Conservation (phyloP, 2,113 vertebrate species). For the Psephotus haematonotus region DNA sequence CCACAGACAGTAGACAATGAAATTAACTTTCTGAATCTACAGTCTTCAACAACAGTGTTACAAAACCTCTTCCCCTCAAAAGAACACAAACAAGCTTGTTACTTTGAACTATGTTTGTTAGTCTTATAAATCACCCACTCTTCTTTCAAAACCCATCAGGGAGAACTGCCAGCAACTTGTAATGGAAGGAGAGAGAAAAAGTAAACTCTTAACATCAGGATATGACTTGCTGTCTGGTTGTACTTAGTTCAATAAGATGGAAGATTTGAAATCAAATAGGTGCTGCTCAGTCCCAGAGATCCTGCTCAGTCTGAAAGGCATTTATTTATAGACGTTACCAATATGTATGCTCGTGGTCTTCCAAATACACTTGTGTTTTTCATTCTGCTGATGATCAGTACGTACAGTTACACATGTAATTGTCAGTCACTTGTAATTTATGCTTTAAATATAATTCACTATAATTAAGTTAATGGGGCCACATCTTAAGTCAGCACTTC, state of each 20-base stretch:
- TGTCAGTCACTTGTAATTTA: neutral
- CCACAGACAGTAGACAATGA: too few species aligned
- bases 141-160: neutral
- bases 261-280: neutral
- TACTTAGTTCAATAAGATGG: neutral
- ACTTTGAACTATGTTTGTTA: neutral
- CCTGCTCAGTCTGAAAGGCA: neutral
- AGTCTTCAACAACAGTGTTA: neutral
- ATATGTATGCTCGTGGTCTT: neutral
- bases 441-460: neutral
- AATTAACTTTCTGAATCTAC: neutral
- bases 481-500: neutral
- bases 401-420: neutral
- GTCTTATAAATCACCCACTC: neutral
- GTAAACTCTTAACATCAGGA: neutral
- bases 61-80: neutral
- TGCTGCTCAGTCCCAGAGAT: neutral
- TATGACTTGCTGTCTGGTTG: neutral
- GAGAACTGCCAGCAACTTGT: neutral
- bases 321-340: neutral
- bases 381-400: neutral
- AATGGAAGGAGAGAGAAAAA: neutral
- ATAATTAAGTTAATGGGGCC: neutral
- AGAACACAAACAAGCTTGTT: neutral
- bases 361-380: constrained; percentile 16